Evolutionary conservation across 2,888 invertebrate genomes (phyloP).

Genomic region (Orthosia gothica): DNA sequence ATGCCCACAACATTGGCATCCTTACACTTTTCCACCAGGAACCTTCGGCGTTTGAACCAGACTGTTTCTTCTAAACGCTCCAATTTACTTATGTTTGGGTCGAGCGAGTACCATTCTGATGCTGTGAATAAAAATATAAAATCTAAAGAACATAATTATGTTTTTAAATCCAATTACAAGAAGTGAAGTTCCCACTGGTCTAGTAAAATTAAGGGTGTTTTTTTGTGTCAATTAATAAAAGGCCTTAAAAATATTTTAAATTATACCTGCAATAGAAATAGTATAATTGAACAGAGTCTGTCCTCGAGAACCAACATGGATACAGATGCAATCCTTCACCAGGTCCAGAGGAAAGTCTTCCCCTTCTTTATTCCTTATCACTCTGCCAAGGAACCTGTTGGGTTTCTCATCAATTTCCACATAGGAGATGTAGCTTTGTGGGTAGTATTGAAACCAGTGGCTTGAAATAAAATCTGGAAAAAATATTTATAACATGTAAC

Average conservation of each 20-base stretch:
- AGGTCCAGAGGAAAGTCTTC: conserved; percentile 74
- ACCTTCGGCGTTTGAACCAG: conserved; percentile 95
- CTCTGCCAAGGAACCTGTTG: conserved; percentile 80
- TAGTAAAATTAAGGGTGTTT: not conserved
- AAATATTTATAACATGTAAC: not conserved
- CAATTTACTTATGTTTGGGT: conserved; percentile 85
- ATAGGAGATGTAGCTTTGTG: conserved; percentile 80
- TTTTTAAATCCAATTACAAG: not conserved
- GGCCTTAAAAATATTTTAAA: not conserved
- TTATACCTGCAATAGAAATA: conserved; percentile 88
- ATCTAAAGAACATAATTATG: not conserved
- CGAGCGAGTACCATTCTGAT: conserved; percentile 91
- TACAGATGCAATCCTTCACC: conserved; percentile 90
- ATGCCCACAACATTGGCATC: conserved; percentile 97
- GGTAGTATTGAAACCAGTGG: conserved; percentile 80
- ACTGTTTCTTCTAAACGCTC: conserved; percentile 83
- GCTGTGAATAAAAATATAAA: conserved; percentile 77
- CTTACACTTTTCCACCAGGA: conserved; percentile 97
- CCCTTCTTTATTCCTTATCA: conserved; percentile 74
- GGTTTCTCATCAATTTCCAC: conserved; percentile 77
- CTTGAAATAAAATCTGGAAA: conserved; percentile 79
- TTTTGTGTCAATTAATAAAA: no score
- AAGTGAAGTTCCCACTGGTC: not conserved
- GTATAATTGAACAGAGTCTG: conserved; percentile 93
- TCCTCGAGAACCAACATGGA: conserved; percentile 93